Conservation (phyloP, 2,888 invertebrate genomes). For the Cephus sareptanus region DNA sequence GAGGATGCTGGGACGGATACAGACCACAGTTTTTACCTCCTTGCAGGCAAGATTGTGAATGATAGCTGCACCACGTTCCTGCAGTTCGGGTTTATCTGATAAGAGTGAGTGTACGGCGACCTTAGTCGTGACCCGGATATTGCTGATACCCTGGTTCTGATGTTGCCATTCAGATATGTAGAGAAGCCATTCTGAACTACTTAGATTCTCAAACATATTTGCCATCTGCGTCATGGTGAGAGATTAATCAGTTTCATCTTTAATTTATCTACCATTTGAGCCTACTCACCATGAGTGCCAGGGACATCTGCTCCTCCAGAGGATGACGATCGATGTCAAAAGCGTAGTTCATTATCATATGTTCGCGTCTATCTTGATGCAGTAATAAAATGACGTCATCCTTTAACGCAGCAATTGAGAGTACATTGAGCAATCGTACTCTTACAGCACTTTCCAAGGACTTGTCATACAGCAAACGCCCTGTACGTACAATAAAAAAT, state of each 20-base stretch:
- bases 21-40: slow-evolving; percentile 97
- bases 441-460: slow-evolving; percentile 72
- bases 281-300: slow-evolving; percentile 80
- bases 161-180: slow-evolving; percentile 94
- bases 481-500: slow-evolving; percentile 52
- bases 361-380: slow-evolving; percentile 90
- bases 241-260: neutral
- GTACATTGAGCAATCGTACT: slow-evolving; percentile 76
- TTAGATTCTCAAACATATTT: slow-evolving; percentile 89
- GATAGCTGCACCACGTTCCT: slow-evolving; percentile 86
- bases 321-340: slow-evolving; percentile 81
- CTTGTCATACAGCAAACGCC: slow-evolving; percentile 74
- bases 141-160: slow-evolving; percentile 81
- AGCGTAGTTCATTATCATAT: slow-evolving; percentile 89
- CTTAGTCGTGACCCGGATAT: slow-evolving; percentile 91
- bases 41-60: slow-evolving; percentile 92
- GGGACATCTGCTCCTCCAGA: slow-evolving; percentile 80
- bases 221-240: slow-evolving; percentile 73
- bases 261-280: neutral
- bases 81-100: slow-evolving; percentile 76
- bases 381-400: slow-evolving; percentile 90
- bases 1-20: slow-evolving; percentile 69
- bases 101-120: slow-evolving; percentile 88
- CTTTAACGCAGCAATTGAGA: slow-evolving; percentile 83
- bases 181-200: slow-evolving; percentile 91